Conservation (phyloP, 2,888 invertebrate genomes). For the Xylota segnis region DNA sequence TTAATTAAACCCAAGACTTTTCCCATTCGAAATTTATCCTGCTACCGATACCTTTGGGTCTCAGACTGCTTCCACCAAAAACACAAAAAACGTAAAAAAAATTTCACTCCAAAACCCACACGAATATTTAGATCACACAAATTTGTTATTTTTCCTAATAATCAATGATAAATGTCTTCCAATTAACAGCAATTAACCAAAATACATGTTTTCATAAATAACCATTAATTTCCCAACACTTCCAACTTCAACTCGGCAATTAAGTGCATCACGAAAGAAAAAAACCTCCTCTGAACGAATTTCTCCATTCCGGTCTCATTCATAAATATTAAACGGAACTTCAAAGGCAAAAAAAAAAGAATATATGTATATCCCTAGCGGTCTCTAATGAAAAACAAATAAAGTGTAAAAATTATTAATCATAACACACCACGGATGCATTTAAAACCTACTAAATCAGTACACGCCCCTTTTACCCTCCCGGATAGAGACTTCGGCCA, state of each 20-base stretch:
- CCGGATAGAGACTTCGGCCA: constrained; percentile 6
- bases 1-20: neutral
- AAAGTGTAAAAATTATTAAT: constrained; percentile 39
- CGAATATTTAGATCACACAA: constrained; percentile 15
- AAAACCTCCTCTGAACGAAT: constrained; percentile 23
- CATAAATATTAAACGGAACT: constrained; percentile 44
- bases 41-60: neutral
- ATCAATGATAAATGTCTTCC: constrained; percentile 28
- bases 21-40: neutral
- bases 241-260: constrained; percentile 28
- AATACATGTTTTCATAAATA: constrained; percentile 47
- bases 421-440: constrained; percentile 24
- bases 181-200: constrained; percentile 50
- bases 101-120: constrained; percentile 22
- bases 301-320: constrained; percentile 38
- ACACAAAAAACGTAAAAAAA: too few species aligned
- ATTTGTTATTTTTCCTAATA: constrained; percentile 35
- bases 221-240: constrained; percentile 31
- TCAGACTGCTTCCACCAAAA: neutral
- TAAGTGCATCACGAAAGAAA: constrained; percentile 15
- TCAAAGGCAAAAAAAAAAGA: neutral
- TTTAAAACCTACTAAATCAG: constrained; percentile 10
- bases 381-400: constrained; percentile 52
- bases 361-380: constrained; percentile 28
- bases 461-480: constrained; percentile 61